Percentiles rank a stretch among this genome's conserved stretches.
These are phyloP conservation scores for Drepana arcuata DNA, from an alignment of 1,140 invertebrate genomes.

Conservation along the genomic window DNA sequence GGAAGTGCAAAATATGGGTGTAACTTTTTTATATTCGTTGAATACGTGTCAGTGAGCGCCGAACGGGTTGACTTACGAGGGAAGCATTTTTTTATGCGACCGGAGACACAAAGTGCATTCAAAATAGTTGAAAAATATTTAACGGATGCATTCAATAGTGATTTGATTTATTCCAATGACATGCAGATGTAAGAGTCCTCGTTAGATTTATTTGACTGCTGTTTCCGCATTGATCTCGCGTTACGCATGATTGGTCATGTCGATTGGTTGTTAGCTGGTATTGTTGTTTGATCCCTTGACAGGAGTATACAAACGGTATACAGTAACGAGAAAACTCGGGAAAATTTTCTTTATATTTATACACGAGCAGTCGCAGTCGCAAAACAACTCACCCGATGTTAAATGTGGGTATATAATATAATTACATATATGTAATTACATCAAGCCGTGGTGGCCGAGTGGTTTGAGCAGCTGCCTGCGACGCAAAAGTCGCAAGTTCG, in stretches of 20 bases:
- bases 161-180: slow-evolving; percentile 70
- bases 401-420: too few species aligned
- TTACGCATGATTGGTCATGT: slow-evolving; percentile 66
- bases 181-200: slow-evolving; percentile 66
- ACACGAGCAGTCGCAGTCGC: too few species aligned
- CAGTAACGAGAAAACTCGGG: too few species aligned
- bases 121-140: slow-evolving; percentile 70
- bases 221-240: slow-evolving; percentile 56
- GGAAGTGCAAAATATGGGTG: slow-evolving; percentile 71
- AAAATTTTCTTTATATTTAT: too few species aligned
- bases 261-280: slow-evolving; percentile 59
- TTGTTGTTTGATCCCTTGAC: too few species aligned
- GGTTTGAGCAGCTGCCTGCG: too few species aligned
- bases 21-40: slow-evolving; percentile 55
- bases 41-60: slow-evolving; percentile 63
- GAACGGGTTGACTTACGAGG: slow-evolving; percentile 62
- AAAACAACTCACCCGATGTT: too few species aligned
- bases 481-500: too few species aligned
- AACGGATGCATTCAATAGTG: slow-evolving; percentile 65
- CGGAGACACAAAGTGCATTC: slow-evolving; percentile 41
- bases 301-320: too few species aligned
- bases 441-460: too few species aligned
- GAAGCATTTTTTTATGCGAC: slow-evolving; percentile 35
- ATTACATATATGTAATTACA: too few species aligned
- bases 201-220: slow-evolving; percentile 70